Percentiles rank a stretch among this genome's conserved stretches.
Conservation (phyloP, 35 echinoderm and acorn worm species). For the Anneissia japonica region DNA sequence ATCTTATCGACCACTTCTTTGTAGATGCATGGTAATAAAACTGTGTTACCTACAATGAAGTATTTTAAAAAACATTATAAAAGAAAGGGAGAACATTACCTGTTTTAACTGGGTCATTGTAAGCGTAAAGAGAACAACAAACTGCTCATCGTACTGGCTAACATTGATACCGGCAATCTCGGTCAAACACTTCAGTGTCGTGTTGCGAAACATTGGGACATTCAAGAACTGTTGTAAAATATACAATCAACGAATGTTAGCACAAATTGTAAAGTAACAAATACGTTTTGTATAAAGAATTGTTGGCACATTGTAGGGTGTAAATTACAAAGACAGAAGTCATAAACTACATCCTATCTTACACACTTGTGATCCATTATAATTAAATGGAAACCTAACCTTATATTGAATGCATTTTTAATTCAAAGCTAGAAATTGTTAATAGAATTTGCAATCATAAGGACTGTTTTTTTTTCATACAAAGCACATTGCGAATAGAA, state of each 20-base stretch:
- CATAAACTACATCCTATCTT: not conserved
- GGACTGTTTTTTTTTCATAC: too few relatives aligned
- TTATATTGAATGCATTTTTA: too few relatives aligned
- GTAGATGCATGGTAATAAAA: too few relatives aligned
- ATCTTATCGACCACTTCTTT: too few relatives aligned
- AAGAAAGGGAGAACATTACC: slow-evolving; percentile 44
- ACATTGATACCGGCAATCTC: slow-evolving; percentile 96
- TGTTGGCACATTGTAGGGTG: not conserved
- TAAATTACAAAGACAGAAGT: not conserved
- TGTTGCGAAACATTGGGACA: slow-evolving; percentile 98
- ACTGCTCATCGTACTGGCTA: slow-evolving; percentile 97
- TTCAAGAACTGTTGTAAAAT: slow-evolving; percentile 75
- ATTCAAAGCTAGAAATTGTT: too few relatives aligned
- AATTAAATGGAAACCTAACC: too few relatives aligned
- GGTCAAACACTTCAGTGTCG: slow-evolving; percentile 89
- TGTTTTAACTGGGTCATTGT: slow-evolving; percentile 97
- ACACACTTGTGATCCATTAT: too few relatives aligned
- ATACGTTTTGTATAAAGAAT: not conserved
- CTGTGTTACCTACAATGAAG: not conserved
- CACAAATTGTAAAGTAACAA: not conserved
- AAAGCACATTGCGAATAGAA: too few relatives aligned
- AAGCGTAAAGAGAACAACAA: slow-evolving; percentile 92
- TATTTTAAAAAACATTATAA: not conserved
- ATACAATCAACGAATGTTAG: not conserved
- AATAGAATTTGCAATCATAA: too few relatives aligned